Conservation (phyloP, 1,140 invertebrate genomes). For the Anastrepha ludens region DNA sequence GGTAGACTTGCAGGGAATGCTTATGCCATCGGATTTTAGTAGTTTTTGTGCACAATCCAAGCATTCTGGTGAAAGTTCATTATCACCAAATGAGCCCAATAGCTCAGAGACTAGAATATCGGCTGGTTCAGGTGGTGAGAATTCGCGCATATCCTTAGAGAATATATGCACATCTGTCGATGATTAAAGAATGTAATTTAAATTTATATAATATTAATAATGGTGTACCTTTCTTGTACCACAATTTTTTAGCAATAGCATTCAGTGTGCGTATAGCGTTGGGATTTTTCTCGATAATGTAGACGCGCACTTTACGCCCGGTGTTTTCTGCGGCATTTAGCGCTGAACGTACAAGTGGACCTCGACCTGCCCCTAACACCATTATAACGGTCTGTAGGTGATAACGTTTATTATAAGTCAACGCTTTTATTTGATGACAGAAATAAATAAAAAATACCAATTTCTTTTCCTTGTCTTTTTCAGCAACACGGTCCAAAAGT, state of each 20-base stretch:
- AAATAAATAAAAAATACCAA: constrained; percentile 59
- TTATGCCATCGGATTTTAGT: constrained; percentile 92
- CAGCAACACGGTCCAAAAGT: constrained; percentile 76
- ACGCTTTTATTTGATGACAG: constrained; percentile 6
- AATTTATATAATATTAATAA: neutral
- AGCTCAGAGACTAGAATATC: constrained; percentile 98
- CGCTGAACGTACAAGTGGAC: constrained; percentile 91
- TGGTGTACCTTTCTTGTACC: constrained; percentile 80
- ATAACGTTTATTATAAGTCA: neutral
- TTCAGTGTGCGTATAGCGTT: constrained; percentile 94
- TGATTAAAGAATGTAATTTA: neutral
- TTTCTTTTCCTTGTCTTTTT: constrained; percentile 65
- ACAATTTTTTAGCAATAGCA: constrained; percentile 86
- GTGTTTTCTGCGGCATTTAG: constrained; percentile 83
- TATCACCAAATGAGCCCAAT: constrained; percentile 98
- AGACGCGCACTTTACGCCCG: constrained; percentile 81
- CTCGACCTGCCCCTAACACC: constrained; percentile 96
- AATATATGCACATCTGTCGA: constrained; percentile 80
- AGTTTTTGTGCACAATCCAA: constrained; percentile 95
- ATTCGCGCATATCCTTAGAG: constrained; percentile 93
- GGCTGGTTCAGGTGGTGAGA: constrained; percentile 87
- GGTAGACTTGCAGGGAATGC: constrained; percentile 92
- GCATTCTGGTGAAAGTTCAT: constrained; percentile 99
- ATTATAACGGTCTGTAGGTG: constrained; percentile 81
- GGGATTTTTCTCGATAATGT: constrained; percentile 98